Conservation (phyloP, 2,113 vertebrate genomes). For the Catharus bicknelli region DNA sequence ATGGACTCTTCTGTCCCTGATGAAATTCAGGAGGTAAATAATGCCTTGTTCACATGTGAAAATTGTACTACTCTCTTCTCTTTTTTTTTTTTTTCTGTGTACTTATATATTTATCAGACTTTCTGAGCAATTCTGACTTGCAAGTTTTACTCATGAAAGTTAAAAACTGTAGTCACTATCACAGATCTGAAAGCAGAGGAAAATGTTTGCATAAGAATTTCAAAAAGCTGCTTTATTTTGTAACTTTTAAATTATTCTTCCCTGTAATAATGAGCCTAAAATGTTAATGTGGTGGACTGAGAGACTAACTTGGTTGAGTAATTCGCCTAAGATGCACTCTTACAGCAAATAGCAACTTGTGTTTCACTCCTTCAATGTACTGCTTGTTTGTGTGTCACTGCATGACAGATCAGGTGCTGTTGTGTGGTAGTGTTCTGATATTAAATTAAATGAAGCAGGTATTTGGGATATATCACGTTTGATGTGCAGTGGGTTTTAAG, state of each 20-base stretch:
- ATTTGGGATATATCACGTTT: neutral
- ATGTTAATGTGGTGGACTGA: neutral
- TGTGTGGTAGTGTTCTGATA: neutral
- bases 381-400: neutral
- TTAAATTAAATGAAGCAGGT: neutral
- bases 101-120: neutral
- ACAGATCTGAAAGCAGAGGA: neutral
- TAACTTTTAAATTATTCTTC: neutral
- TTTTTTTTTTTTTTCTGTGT: neutral
- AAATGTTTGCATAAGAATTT: neutral
- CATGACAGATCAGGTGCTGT: neutral
- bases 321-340: neutral
- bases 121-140: neutral
- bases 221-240: neutral
- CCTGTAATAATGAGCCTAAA: neutral
- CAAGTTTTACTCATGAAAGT: neutral
- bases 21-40: constrained; percentile 93
- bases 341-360: neutral
- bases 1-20: constrained; percentile 98
- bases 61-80: neutral
- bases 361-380: neutral
- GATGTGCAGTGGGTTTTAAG: neutral
- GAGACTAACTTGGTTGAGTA: neutral
- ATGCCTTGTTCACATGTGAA: neutral
- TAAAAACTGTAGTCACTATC: neutral